Percentiles rank a stretch among this genome's conserved stretches.
These are phyloP conservation scores for Scortum barcoo DNA, from an alignment of 2,113 vertebrate species.

Conservation along the genomic window DNA sequence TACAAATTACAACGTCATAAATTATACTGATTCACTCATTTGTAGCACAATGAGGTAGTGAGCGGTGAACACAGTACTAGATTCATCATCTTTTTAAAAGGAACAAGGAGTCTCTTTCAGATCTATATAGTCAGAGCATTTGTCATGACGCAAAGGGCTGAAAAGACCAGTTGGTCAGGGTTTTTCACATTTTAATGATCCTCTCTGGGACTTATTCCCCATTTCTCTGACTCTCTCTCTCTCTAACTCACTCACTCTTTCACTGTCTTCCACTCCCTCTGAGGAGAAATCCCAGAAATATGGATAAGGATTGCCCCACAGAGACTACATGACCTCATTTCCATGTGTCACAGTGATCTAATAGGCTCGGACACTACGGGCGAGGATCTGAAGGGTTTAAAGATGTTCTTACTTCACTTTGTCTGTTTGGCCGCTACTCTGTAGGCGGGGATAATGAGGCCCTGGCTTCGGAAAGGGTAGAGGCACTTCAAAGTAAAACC, in stretches of 20 bases:
- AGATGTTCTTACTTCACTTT: slow-evolving; percentile 51
- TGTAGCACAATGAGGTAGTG: slow-evolving; percentile 29
- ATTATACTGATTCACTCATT: slow-evolving; percentile 41
- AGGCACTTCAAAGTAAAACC: slow-evolving; percentile 54
- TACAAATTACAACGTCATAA: slow-evolving; percentile 21
- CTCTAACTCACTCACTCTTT: slow-evolving; percentile 19
- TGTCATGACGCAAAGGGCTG: slow-evolving; percentile 67
- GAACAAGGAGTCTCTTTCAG: slow-evolving; percentile 40
- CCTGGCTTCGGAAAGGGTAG: slow-evolving; percentile 20
- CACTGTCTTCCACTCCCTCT: slow-evolving; percentile 38
- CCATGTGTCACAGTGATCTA: slow-evolving; percentile 73
- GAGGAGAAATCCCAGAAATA: slow-evolving; percentile 61
- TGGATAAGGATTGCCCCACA: slow-evolving; percentile 59
- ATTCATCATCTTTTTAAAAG: slow-evolving; percentile 54
- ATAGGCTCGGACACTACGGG: slow-evolving; percentile 61
- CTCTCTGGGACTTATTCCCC: slow-evolving; percentile 67
- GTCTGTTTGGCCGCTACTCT: slow-evolving; percentile 33
- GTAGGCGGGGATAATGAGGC: slow-evolving; percentile 54
- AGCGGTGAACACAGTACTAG: slow-evolving; percentile 35
- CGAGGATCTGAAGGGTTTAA: slow-evolving; percentile 60
- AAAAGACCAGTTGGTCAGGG: slow-evolving; percentile 58
- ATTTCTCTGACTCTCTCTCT: slow-evolving; percentile 26
- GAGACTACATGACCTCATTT: slow-evolving; percentile 77
- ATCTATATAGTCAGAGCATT: slow-evolving; percentile 70
- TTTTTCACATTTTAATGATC: slow-evolving; percentile 75